Evolutionary conservation across 2,113 vertebrate genomes (phyloP), one percentile per base, ranked within the genome.

Genomic region (Bathybates hornii): DNA sequence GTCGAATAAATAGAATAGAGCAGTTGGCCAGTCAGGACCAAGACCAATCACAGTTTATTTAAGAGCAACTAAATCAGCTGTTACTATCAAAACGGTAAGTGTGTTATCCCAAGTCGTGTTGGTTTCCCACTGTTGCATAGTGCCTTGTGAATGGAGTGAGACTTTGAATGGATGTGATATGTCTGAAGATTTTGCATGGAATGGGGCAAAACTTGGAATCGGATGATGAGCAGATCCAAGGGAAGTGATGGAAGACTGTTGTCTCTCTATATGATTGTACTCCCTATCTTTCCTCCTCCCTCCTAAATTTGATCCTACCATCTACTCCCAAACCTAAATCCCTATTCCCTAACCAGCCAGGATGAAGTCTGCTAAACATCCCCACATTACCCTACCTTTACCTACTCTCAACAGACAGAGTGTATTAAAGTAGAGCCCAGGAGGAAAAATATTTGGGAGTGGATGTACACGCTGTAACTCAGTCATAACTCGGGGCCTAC

Each of bases 401-500:
- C 59, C 66, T 27, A 66, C 80, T 45, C 14, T 16, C 61, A 52
- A 66, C 87, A 80, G 86, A 85, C 81, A 56, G 83, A 83, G 41
- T n/a, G 12, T 59, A 86, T 87, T 91, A 88, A 91, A 84, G 61
- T 13, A 19, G 12, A 53, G 52, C 63, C 90, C 90, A 61, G 78
- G 19, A 79, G 92, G 80, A 54, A 38, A 80, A 84, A 73, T 50
- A 27, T 90, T 79, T 83, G 29, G 89, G 87, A 87, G 88, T 36
- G 68, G 83, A 87, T 89, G 80, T 87, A 50, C 78, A 89, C 32
- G 14, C 34, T 83, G 48, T 61, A 81, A 85, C 80, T 63, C 78
- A 85, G 85, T 90, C 87, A 88, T 90, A 91, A 89, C 85, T 79
- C 19, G 10, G 19, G 81, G 59, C 54, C 78, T 19, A 61, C 57